phyloP scores from a whole-genome alignment of 2,797 vertebrate species.

The Cynodonichthys magdalenae region DNA sequence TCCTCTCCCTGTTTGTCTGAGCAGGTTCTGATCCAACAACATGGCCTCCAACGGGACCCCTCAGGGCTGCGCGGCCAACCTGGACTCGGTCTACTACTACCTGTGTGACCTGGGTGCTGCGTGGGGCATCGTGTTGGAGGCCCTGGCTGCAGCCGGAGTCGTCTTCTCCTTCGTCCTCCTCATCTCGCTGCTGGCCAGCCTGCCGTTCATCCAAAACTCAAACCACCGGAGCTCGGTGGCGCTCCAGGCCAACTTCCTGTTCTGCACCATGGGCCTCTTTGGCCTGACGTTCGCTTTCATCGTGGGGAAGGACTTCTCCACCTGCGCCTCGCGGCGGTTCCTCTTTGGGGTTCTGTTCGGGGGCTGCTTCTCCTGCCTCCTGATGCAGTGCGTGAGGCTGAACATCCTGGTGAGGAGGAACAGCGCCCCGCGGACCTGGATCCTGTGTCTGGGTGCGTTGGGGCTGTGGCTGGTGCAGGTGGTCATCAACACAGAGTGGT shows the following conservation, averaged over 20 bases:
- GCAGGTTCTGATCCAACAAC: slow-evolving; percentile 58
- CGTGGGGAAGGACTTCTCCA: slow-evolving; percentile 86
- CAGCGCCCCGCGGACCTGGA: slow-evolving; percentile 80
- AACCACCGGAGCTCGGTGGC: slow-evolving; percentile 82
- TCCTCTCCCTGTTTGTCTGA: slow-evolving; percentile 16
- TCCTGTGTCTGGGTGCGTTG: slow-evolving; percentile 79
- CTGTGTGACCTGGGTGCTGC: slow-evolving; percentile 85
- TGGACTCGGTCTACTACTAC: slow-evolving; percentile 89
- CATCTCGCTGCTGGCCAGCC: slow-evolving; percentile 87
- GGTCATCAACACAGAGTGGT: slow-evolving; percentile 94
- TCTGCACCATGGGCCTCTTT: slow-evolving; percentile 89
- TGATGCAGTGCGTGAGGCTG: slow-evolving; percentile 85
- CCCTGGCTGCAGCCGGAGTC: slow-evolving; percentile 83
- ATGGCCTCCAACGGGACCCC: slow-evolving; percentile 51
- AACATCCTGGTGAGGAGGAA: slow-evolving; percentile 83
- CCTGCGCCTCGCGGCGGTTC: slow-evolving; percentile 89
- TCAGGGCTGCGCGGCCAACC: slow-evolving; percentile 81
- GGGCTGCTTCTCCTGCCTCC: slow-evolving; percentile 90
- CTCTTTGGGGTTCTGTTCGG: slow-evolving; percentile 92
- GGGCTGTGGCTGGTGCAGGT: slow-evolving; percentile 88
- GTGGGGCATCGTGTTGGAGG: slow-evolving; percentile 93
- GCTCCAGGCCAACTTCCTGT: slow-evolving; percentile 84
- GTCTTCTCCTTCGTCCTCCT: slow-evolving; percentile 85
- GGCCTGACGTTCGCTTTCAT: slow-evolving; percentile 92
- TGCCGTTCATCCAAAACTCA: slow-evolving; percentile 85